phyloP scores from a whole-genome alignment of 2,113 vertebrate species.

The Panthera leo region DNA sequence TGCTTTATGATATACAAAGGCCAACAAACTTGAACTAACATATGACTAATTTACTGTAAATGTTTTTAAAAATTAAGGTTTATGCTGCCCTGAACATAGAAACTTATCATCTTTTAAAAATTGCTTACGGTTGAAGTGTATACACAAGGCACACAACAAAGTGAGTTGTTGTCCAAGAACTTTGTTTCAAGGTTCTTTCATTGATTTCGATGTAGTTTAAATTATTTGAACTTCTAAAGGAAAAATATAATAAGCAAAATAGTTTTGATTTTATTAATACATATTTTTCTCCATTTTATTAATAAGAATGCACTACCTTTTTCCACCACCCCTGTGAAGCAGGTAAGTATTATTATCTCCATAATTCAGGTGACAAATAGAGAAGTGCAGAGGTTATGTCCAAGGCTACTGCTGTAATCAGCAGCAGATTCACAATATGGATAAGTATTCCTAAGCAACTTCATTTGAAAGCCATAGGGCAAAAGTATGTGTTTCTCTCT shows the following conservation, averaged over 20 bases:
- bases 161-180: neutral
- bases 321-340: neutral
- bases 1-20: neutral
- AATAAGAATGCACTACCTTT: neutral
- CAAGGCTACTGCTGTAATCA: conserved; percentile 6
- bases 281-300: neutral
- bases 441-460: neutral
- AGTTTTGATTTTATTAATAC: neutral
- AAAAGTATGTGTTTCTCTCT: neutral
- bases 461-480: neutral
- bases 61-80: neutral
- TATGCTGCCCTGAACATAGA: neutral
- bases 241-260: neutral
- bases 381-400: conserved; percentile 25
- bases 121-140: neutral
- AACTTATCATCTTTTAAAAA: neutral
- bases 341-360: neutral
- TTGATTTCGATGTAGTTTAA: neutral
- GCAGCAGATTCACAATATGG: neutral
- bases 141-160: neutral
- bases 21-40: neutral
- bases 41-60: neutral
- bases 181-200: neutral
- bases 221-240: neutral
- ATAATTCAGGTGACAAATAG: conserved; percentile 54